These are phyloP conservation scores for Micromesistius poutassou DNA, from an alignment of 2,797 vertebrate species.

Conservation along the genomic window DNA sequence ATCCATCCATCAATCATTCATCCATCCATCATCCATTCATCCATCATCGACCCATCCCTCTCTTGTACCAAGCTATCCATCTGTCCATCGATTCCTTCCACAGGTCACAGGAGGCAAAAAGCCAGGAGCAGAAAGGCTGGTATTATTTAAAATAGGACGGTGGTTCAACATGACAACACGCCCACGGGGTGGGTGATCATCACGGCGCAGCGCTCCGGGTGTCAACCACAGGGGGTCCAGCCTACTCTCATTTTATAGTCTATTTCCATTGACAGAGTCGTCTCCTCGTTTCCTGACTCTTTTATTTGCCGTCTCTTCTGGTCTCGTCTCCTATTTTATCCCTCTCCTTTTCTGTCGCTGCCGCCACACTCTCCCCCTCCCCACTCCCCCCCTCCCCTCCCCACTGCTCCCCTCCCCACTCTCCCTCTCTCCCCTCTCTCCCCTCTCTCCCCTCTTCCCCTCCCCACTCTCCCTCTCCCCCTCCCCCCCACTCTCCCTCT, in stretches of 20 bases:
- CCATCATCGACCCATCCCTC: not conserved
- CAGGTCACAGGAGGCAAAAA: not conserved
- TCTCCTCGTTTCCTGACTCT: not conserved
- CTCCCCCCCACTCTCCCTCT: no score
- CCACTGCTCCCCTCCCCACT: no score
- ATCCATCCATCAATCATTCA: no score
- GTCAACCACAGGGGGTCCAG: not conserved
- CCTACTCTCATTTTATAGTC: not conserved
- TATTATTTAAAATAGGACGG: not conserved
- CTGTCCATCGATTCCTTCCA: not conserved
- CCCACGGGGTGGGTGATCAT: not conserved
- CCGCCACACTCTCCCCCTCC: not conserved
- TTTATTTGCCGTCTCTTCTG: not conserved
- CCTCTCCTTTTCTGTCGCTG: conserved; percentile 2
- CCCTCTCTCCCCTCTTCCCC: no score
- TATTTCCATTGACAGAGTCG: not conserved
- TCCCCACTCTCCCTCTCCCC: not conserved
- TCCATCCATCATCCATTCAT: no score
- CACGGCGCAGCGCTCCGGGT: not conserved
- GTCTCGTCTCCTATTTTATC: no score
- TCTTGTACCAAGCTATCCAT: not conserved
- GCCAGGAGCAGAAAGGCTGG: not conserved
- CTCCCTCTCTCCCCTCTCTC: not conserved
- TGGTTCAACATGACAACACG: not conserved
- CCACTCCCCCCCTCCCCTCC: no score